Evolutionary conservation across 1,140 invertebrate genomes (phyloP).

Genomic region (Cyphomyrmex costatus): DNA sequence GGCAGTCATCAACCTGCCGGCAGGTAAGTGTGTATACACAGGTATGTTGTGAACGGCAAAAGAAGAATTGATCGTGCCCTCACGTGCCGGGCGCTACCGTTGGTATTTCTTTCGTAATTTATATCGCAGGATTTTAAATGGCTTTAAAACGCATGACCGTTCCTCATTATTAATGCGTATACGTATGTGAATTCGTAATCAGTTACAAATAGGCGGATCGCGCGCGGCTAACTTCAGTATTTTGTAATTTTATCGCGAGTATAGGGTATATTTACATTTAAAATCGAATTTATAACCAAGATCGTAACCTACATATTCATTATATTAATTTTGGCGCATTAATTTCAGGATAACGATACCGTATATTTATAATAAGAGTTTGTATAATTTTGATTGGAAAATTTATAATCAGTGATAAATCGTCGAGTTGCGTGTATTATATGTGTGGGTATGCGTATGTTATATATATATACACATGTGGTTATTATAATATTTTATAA

Average conservation of each 20-base stretch:
- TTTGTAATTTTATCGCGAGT: conserved; percentile 32
- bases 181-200: conserved; percentile 32
- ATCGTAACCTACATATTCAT: conserved; percentile 28
- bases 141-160: conserved; percentile 9
- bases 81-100: conserved; percentile 1
- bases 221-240: conserved; percentile 11
- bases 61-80: conserved; percentile 77
- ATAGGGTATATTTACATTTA: conserved; percentile 14
- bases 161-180: conserved; percentile 34
- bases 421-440: neutral
- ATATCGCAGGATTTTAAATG: conserved; percentile 33
- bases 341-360: conserved; percentile 4
- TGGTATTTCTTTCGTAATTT: conserved; percentile 49
- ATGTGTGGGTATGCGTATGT: neutral
- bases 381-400: conserved; percentile 13
- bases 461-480: neutral
- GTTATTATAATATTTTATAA: neutral
- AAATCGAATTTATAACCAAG: conserved; percentile 1
- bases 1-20: conserved; percentile 79
- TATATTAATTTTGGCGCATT: conserved; percentile 16
- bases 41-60: conserved; percentile 53
- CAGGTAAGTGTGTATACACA: conserved; percentile 77
- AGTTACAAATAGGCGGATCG: neutral
- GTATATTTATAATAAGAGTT: conserved; percentile 10
- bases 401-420: conserved; percentile 14